Percentiles rank a stretch among this genome's conserved stretches.
phyloP scores from a whole-genome alignment of 2,113 vertebrate species.

The Brevimyrus niger region DNA sequence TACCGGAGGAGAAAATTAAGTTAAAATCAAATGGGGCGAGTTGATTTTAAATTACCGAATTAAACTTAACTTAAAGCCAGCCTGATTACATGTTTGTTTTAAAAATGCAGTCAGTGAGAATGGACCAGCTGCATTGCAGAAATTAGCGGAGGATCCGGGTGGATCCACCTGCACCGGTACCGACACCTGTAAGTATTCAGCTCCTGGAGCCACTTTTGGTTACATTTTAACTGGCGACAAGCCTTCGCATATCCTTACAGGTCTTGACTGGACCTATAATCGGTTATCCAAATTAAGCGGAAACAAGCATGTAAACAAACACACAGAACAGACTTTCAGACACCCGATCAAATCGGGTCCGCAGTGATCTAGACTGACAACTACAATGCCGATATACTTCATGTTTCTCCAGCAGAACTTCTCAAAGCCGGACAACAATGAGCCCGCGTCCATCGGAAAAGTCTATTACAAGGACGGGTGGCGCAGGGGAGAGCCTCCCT shows the following conservation, averaged over 20 bases:
- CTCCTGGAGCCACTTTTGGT: neutral
- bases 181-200: neutral
- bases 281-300: neutral
- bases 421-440: neutral
- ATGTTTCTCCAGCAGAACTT: neutral
- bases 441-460: neutral
- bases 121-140: neutral
- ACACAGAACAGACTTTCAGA: neutral
- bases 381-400: neutral
- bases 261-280: neutral
- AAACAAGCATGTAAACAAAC: neutral
- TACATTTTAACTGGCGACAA: neutral
- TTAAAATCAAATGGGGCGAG: neutral
- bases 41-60: neutral
- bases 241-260: neutral
- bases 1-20: neutral
- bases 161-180: neutral
- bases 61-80: neutral
- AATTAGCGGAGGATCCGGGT: neutral
- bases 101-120: neutral
- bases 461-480: neutral
- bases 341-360: neutral
- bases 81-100: neutral
- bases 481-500: neutral
- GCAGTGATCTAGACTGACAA: neutral